A percentile compares a stretch with the other conserved stretches of the same genome.
Evolutionary conservation across 2,797 vertebrate genomes (phyloP).

Genomic region (Cichlasoma orientale): DNA sequence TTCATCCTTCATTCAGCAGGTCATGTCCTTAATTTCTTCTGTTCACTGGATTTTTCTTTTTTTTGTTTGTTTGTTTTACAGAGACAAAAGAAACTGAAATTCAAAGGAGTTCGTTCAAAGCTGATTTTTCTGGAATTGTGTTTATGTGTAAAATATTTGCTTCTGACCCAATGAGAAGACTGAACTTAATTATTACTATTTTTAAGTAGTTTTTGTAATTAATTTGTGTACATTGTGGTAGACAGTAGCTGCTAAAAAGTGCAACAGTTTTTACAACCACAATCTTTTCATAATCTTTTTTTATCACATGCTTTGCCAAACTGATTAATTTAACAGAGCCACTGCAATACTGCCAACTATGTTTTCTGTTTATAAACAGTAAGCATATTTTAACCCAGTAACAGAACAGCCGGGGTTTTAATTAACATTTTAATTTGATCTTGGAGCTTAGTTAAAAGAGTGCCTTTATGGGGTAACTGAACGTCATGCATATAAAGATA

Average conservation of each 20-base stretch:
- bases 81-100: background rate
- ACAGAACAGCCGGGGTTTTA: conserved; percentile 30
- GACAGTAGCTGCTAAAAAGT: conserved; percentile 19
- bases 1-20: background rate
- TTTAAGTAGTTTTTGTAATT: conserved; percentile 9
- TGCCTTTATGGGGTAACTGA: background rate
- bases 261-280: conserved; percentile 17
- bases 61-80: background rate
- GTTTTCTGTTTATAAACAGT: background rate
- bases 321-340: background rate
- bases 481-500: background rate
- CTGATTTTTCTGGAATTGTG: background rate
- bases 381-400: background rate
- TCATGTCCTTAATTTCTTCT: background rate
- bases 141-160: background rate
- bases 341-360: conserved; percentile 4
- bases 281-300: conserved; percentile 19
- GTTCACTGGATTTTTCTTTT: background rate
- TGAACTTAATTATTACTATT: conserved; percentile 7
- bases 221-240: conserved; percentile 19
- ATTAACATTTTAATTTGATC: conserved; percentile 41
- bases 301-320: conserved; percentile 12
- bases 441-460: conserved; percentile 19
- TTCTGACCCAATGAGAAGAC: background rate
- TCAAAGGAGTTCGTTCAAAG: background rate